These are phyloP conservation scores for Pyxicephalus adspersus DNA, from an alignment of 2,113 vertebrate genomes.

Conservation along the genomic window DNA sequence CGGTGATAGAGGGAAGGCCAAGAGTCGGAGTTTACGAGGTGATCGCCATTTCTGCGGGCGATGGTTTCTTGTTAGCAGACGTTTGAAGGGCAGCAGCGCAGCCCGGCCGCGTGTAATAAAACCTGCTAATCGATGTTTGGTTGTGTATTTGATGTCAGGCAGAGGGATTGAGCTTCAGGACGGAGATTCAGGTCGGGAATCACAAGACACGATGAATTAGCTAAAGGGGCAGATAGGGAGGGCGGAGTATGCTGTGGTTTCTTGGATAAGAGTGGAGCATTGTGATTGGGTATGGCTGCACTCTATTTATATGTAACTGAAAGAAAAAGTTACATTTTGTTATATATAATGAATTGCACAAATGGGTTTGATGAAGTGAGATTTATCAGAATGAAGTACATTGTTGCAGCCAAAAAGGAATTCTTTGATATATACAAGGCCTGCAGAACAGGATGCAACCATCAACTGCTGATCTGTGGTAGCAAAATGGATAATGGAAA, in stretches of 20 bases:
- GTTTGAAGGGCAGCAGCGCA: not conserved
- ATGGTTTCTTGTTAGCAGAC: slow-evolving; percentile 30
- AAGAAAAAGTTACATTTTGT: too few species aligned
- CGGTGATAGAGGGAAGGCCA: slow-evolving; percentile 8
- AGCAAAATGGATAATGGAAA: too few species aligned
- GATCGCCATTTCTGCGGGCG: slow-evolving; percentile 24
- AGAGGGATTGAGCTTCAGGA: slow-evolving; percentile 25
- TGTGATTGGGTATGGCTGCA: too few species aligned
- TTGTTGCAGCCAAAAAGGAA: too few species aligned
- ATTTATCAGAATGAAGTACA: too few species aligned
- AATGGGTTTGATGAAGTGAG: too few species aligned
- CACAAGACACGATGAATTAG: slow-evolving; percentile 39
- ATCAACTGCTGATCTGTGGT: too few species aligned
- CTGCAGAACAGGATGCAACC: too few species aligned
- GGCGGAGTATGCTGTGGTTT: not conserved
- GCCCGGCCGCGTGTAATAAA: not conserved
- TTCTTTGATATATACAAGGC: too few species aligned
- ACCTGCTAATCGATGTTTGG: slow-evolving; percentile 11
- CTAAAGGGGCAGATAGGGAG: not conserved
- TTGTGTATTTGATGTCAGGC: not conserved
- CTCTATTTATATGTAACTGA: too few species aligned
- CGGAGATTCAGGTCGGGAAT: slow-evolving; percentile 6
- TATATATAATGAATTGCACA: too few species aligned
- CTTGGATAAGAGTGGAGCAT: not conserved
- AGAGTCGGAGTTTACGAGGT: slow-evolving; percentile 30